Conservation (phyloP, 2,113 vertebrate genomes). For the Dipodomys spectabilis region DNA sequence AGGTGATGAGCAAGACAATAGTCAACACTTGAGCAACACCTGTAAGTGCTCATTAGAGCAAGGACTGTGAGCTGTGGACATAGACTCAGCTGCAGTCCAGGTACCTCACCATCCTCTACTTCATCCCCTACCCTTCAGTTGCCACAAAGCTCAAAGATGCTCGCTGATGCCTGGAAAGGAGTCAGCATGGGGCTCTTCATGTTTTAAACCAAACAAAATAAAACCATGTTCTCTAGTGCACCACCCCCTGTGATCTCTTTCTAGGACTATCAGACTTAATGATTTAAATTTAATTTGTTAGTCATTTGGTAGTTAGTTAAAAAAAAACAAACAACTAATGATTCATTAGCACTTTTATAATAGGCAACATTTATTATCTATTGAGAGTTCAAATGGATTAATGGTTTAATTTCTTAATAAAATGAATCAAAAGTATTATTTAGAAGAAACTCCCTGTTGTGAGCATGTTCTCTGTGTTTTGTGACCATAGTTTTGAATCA, state of each 20-base stretch:
- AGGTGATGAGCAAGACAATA: background rate
- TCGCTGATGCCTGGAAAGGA: slow-evolving; percentile 18
- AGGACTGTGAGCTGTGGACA: slow-evolving; percentile 46
- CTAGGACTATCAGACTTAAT: slow-evolving; percentile 75
- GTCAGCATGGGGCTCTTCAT: slow-evolving; percentile 52
- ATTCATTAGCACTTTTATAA: slow-evolving; percentile 76
- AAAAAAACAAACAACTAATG: slow-evolving; percentile 1
- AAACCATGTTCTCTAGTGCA: slow-evolving; percentile 69
- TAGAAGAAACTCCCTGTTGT: slow-evolving; percentile 53
- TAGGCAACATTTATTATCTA: slow-evolving; percentile 71
- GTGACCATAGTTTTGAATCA: slow-evolving; percentile 1
- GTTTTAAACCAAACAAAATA: slow-evolving; percentile 75
- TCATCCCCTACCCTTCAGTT: background rate
- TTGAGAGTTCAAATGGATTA: slow-evolving; percentile 68
- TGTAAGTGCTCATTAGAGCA: background rate
- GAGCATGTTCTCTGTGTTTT: background rate
- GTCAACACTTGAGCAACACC: background rate
- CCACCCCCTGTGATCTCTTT: slow-evolving; percentile 68
- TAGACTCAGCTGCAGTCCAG: background rate
- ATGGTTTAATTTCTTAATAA: slow-evolving; percentile 74
- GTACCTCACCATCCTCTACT: background rate
- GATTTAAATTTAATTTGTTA: slow-evolving; percentile 78
- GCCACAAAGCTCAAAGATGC: slow-evolving; percentile 54
- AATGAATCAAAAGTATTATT: slow-evolving; percentile 62
- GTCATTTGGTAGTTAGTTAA: slow-evolving; percentile 65